Evolutionary conservation across 1,140 invertebrate species (phyloP).

Genomic region (Cyrtorhinus lividipennis): DNA sequence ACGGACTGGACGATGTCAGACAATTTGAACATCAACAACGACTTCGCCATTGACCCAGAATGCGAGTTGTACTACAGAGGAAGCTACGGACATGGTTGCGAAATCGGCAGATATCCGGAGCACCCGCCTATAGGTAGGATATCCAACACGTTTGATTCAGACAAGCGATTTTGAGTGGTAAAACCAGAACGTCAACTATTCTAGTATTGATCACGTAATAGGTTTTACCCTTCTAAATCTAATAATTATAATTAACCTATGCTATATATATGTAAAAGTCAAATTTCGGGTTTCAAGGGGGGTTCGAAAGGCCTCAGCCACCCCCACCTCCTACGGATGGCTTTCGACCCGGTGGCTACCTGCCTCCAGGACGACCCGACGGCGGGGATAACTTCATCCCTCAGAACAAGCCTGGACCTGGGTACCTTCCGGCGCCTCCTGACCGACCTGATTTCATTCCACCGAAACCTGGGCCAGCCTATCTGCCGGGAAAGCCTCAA

Average conservation of each 20-base stretch:
- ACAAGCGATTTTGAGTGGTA: no score
- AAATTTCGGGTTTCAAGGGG: no score
- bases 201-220: no score
- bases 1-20: conserved; percentile 52
- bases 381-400: background rate
- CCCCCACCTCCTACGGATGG: background rate
- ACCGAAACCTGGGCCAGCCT: background rate
- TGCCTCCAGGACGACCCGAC: background rate
- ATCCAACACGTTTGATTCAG: background rate
- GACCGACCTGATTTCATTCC: background rate
- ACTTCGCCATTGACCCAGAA: conserved; percentile 40
- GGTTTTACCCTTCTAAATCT: no score
- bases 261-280: no score
- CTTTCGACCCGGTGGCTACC: background rate
- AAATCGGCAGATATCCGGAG: conserved; percentile 36
- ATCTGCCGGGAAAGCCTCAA: background rate
- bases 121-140: background rate
- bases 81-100: conserved; percentile 61
- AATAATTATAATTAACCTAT: no score
- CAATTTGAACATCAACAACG: conserved; percentile 36
- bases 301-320: background rate
- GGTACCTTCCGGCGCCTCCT: background rate
- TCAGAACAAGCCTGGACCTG: background rate
- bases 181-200: no score
- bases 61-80: conserved; percentile 62